Evolutionary conservation across 2,113 vertebrate genomes (phyloP).

Genomic region (Fukomys damarensis): DNA sequence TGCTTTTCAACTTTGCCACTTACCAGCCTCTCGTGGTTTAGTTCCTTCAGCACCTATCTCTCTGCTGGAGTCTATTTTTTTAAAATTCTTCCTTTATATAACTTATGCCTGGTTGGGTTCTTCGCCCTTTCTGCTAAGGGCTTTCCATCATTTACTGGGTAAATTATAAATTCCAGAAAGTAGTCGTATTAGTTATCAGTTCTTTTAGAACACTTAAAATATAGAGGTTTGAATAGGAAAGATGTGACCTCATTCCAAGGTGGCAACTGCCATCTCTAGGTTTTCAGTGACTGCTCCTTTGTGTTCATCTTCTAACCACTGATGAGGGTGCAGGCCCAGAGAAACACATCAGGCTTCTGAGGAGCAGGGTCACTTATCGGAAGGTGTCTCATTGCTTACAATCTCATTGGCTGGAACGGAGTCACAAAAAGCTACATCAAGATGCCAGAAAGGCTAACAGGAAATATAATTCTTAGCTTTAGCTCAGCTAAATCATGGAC

Average conservation of each 20-base stretch:
- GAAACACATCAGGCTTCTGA: background rate
- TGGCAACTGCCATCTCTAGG: background rate
- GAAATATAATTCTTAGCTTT: background rate
- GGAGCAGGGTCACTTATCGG: background rate
- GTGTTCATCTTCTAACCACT: background rate
- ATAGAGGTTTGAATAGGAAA: background rate
- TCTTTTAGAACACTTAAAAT: background rate
- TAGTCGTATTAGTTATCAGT: background rate
- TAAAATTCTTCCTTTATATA: background rate
- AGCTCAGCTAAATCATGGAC: background rate
- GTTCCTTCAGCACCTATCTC: background rate
- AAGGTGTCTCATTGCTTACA: background rate
- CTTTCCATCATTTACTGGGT: background rate
- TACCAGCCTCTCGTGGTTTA: background rate
- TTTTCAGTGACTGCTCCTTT: background rate
- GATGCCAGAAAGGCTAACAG: background rate
- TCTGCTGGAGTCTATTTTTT: background rate
- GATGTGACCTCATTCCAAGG: background rate
- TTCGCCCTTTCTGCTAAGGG: background rate
- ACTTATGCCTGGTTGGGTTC: background rate
- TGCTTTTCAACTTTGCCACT: background rate
- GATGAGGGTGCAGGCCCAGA: background rate
- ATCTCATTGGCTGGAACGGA: background rate
- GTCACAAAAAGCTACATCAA: background rate
- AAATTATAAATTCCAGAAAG: slow-evolving; percentile 26